A percentile compares a stretch with the other conserved stretches of the same genome.
These are phyloP conservation scores for Monochamus alternatus DNA, from an alignment of 2,888 invertebrate genomes.

Conservation along the genomic window DNA sequence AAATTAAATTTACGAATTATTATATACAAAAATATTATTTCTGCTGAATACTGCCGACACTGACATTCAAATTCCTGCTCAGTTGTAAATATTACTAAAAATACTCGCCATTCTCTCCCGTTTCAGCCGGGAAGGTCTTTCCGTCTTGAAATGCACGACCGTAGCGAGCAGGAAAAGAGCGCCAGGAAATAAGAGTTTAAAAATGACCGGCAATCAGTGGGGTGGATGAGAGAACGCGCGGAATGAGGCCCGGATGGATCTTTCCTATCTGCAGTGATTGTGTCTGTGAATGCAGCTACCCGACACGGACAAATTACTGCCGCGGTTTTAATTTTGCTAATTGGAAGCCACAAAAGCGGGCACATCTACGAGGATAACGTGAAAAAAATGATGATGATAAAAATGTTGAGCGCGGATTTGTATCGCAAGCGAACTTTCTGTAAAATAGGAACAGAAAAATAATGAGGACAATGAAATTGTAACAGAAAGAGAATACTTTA, in stretches of 20 bases:
- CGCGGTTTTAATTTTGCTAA: conserved; percentile 23
- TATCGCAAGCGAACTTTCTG: too few relatives aligned
- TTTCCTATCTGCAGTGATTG: conserved; percentile 25
- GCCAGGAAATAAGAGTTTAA: neutral
- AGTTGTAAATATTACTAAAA: too few relatives aligned
- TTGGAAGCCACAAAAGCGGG: neutral
- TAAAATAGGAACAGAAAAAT: too few relatives aligned
- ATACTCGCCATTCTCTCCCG: neutral
- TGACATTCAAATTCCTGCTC: too few relatives aligned
- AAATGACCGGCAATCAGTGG: conserved; percentile 20
- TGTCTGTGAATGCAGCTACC: conserved; percentile 14
- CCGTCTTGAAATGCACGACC: neutral
- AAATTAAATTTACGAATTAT: too few relatives aligned
- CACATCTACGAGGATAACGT: neutral
- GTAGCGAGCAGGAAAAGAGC: neutral
- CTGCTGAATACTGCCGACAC: too few relatives aligned
- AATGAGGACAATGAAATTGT: too few relatives aligned
- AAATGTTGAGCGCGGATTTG: too few relatives aligned
- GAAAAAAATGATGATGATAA: neutral
- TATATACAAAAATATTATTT: too few relatives aligned
- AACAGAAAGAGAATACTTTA: too few relatives aligned
- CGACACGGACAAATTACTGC: conserved; percentile 17
- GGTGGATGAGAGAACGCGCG: neutral
- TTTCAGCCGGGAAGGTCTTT: neutral
- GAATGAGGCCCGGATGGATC: conserved; percentile 19